Evolutionary conservation across 2,888 invertebrate species (phyloP), one percentile per base, ranked within the genome.

Genomic region (Pachycephus smyrnensis): DNA sequence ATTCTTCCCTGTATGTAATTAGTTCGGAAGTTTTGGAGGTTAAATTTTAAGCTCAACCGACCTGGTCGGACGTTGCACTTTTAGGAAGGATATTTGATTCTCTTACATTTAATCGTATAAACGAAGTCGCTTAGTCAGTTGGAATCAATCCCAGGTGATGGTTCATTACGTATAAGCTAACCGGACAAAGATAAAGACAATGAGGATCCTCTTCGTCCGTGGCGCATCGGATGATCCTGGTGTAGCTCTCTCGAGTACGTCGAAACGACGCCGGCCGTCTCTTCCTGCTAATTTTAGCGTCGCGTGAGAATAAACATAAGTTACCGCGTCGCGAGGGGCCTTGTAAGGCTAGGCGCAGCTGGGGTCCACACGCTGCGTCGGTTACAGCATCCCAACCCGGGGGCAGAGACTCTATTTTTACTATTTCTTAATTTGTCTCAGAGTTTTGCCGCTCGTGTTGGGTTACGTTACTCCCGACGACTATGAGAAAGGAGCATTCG

Each of bases 341-440:
- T 86, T 88, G 85, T 86, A 86, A 84, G 87, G 88, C 82, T 84
- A 83, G 84, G 76, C 80, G 75, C 81, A 82, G 84, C 82, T 83
- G 83, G 84, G 84, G 81, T 84, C 77, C 75, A 74, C 76, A 79
- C 77, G 75, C 79, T 73, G 78, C 80, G 73, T 80, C 79, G 80
- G 78, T 76, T 77, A 79, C 80, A 76, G 80, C 80, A 83, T 84
- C 82, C 80, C 79, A 79, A 78, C 80, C 80, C 75, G 77, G 77
- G 78, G 74, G 74, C 73, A 75, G 76, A 73, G 76, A 76, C 85
- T 86, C 87, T 88, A 87, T 88, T 88, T 88, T 87, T 86, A 86
- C 80, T 85, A 85, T 88, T 87, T 85, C 87, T 87, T 87, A 82
- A 87, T 86, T 84, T 83, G 86, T 85, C 83, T 77, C 83, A 69